Base-by-base conservation (phyloP, 1,140 invertebrate genomes). In the Drosophila hydei region DNA sequence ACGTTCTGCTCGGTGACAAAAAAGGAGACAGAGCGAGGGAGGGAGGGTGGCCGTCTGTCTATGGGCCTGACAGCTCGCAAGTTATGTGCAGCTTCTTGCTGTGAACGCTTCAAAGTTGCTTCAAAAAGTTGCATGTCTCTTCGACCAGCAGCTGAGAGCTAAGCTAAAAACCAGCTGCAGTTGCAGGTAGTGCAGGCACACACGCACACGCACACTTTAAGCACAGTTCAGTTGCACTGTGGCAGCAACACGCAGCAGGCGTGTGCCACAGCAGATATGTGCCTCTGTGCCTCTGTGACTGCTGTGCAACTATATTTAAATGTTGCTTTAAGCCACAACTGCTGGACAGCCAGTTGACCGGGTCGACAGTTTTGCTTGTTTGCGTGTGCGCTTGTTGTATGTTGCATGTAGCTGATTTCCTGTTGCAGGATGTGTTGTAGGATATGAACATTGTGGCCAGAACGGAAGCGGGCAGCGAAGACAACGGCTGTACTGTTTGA, bases 351-450 rank as follows among this genome's bases (percentile, higher is more conserved):
- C 43, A 16, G 38, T 73, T 52, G 38, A 19, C 11, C 12, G n/a
- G 42, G 33, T 4, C 45, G 47, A 52, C 33, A 52, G 48, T 54
- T 30, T 38, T 47, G 42, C 21, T 12, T 9, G 47, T 16, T 23
- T 30, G 47, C 27, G 50, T 51, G 48, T 30, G n/a, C 12, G 38
- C 12, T 40, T 23, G 43, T 63, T 68, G 67, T 76, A 72, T 30
- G 59, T 43, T 38, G 55, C 72, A 59, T 72, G 77, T 52, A 45
- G 61, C 64, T 60, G 77, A 72, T 67, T 85, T 87, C 83, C 83
- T 71, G 77, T 71, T 87, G 77, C 81, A 87, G 81, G 81, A 87
- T 76, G 75, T 87, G 83, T 81, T 69, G 40, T 45, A 77, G 81
- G 81, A 80, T 75, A 68, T 76, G 83, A 25, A 30, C 45, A 38